Base-by-base conservation (phyloP, 2,113 vertebrate species). In the Acanthochromis polyacanthus region DNA sequence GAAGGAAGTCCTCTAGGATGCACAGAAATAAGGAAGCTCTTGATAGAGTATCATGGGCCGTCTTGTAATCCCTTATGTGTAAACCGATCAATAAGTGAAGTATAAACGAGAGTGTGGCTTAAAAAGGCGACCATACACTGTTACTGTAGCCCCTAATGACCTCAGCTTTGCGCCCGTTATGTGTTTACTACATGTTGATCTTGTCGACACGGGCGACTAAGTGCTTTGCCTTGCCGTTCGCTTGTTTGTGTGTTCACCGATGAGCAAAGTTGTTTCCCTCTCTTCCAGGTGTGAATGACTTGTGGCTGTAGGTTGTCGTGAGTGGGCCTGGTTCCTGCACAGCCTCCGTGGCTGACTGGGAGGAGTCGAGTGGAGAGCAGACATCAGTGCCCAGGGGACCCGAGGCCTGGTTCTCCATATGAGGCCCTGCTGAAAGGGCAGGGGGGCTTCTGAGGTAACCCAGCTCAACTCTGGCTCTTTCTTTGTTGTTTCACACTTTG, bases 371-470 rank as follows among this genome's bases (percentile, higher is more conserved):
- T 75, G 90, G 90, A 77, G 80, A 88, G 88, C 89, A 92, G 89
- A 91, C 91, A 91, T 89, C 89, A 89, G 86, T 88, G 89, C 92
- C 90, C 93, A 91, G 92, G 90, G 88, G 93, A 92, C 88, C 83
- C 19, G 76, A 90, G 88, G 85, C 90, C 91, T 90, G 90, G 85
- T 92, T 89, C 90, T 92, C 92, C 93, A 92, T 89, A 94, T 94
- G 92, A 93, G 92, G 93, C 92, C 93, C 93, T 90, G 92, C 92
- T 93, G 90, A 93, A 92, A 92, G 93, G 93, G 92, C 93, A 93
- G 92, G 92, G 93, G 93, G 92, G 91, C 93, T 92, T 92, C 89
- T 92, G 90, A 94, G 93, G 93, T 94, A 93, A 92, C 78, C 66
- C 72, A 71, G 55, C 68, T 86, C 87, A 72, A 65, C 32, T 67